Evolutionary conservation across 2,888 invertebrate genomes (phyloP), one percentile per base, ranked within the genome.

Genomic region (Spilosoma lubricipeda): DNA sequence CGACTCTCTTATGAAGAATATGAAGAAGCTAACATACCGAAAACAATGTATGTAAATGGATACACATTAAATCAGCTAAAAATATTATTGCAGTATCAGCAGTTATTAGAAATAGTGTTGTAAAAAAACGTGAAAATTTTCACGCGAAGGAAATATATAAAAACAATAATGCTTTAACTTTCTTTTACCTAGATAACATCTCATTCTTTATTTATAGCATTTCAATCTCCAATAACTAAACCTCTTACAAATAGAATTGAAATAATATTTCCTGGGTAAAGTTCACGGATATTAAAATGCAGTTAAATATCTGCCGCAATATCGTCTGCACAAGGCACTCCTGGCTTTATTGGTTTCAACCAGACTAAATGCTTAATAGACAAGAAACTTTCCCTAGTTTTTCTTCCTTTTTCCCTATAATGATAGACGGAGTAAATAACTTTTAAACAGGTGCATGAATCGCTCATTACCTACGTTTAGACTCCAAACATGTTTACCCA

Each of bases 261-360:
- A 18, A 63, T 30, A 13, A 30, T 15, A 27, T 18, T 63, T 18
- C 30, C 30, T 63, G 27, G 63, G 7, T 15, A 64, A 42, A 30
- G n/a, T 71, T 67, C 67, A 70, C 33, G 33, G 74, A 67, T 67
- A 74, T 72, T 59, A 27, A 59, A 59, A 59, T 59, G 59, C 59
- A 59, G 59, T 59, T 59, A 27, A 59, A 59, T 27, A 27, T 59
- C 20, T 27, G 15, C 59, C 59, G n/a, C 39, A 42, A 67, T 42
- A 67, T 18, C 42, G 27, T 42, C 39, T 33, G 30, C 13, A 20
- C 13, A 48, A 67, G 18, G 45, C 42, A 27, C 18, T 63, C 42
- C 73, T 68, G 66, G 56, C 79, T 74, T 59, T 59, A 59, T 59
- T 59, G 59, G 13, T 59, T 59, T 59, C 27, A 59, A 3, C 59